Conservation (phyloP, 2,797 vertebrate genomes). For the Oreortyx pictus region DNA sequence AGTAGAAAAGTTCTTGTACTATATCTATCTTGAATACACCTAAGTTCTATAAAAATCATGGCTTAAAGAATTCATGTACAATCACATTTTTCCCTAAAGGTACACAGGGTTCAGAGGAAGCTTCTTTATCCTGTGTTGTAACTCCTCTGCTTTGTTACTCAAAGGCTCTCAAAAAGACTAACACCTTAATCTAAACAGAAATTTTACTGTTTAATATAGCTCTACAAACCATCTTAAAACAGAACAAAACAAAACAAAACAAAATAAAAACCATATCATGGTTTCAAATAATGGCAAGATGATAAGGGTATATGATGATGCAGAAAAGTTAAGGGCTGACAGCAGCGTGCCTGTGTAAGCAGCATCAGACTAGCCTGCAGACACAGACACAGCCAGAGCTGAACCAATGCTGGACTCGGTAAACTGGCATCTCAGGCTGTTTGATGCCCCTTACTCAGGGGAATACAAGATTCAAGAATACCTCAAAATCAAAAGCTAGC, state of each 20-base stretch:
- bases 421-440: neutral
- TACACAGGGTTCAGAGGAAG: slow-evolving; percentile 1
- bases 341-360: slow-evolving; percentile 1
- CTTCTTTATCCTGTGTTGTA: neutral
- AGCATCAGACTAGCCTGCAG: neutral
- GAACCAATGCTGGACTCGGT: neutral
- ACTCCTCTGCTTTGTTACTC: neutral
- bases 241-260: neutral
- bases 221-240: slow-evolving; percentile 26
- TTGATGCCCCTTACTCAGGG: neutral
- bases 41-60: slow-evolving; percentile 20
- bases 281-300: slow-evolving; percentile 45
- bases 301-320: neutral
- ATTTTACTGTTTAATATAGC: slow-evolving; percentile 44
- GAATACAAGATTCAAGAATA: neutral
- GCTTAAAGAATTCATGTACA: slow-evolving; percentile 1
- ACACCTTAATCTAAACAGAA: slow-evolving; percentile 12
- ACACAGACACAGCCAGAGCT: neutral
- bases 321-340: slow-evolving; percentile 14
- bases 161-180: slow-evolving; percentile 19
- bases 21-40: neutral
- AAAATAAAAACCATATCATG: neutral
- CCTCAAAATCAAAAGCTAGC: slow-evolving; percentile 23
- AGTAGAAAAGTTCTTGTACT: slow-evolving; percentile 6
- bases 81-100: slow-evolving; percentile 8